These are phyloP conservation scores for Paratilapia polleni DNA, from an alignment of 2,113 vertebrate genomes.

Conservation along the genomic window DNA sequence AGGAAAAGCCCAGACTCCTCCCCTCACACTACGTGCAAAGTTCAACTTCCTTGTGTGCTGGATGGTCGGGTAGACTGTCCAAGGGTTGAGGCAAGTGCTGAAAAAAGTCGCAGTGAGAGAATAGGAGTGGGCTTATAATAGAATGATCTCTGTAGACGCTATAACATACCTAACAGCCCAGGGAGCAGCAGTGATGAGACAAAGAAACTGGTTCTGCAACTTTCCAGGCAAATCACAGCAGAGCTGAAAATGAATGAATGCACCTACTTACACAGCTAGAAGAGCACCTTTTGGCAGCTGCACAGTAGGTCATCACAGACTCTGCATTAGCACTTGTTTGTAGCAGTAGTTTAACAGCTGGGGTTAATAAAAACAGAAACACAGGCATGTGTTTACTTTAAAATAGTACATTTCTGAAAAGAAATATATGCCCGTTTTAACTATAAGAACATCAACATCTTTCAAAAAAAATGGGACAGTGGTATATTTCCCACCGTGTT, in stretches of 20 bases:
- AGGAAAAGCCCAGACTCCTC: constrained; percentile 53
- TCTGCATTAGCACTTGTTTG: not conserved
- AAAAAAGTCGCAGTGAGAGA: constrained; percentile 15
- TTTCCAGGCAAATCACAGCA: constrained; percentile 38
- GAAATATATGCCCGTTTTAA: too few species aligned
- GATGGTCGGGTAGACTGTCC: constrained; percentile 15
- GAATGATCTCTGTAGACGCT: constrained; percentile 36
- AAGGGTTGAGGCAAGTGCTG: constrained; percentile 4
- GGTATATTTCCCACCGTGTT: too few species aligned
- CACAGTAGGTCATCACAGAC: not conserved
- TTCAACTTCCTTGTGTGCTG: constrained; percentile 65
- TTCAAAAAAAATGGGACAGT: too few species aligned
- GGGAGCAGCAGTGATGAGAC: constrained; percentile 52
- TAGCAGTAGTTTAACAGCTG: not conserved
- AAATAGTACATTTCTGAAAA: too few species aligned
- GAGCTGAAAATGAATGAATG: constrained; percentile 23
- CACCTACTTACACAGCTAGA: constrained; percentile 1
- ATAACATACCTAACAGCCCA: constrained; percentile 45
- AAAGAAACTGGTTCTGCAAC: constrained; percentile 80
- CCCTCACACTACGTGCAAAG: constrained; percentile 59
- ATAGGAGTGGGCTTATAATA: constrained; percentile 28
- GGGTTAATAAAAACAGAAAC: too few species aligned
- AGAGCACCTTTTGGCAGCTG: not conserved
- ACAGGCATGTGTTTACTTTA: too few species aligned
- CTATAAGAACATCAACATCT: too few species aligned